Percentiles rank a stretch among this genome's conserved stretches.
Conservation (phyloP, 2,113 vertebrate genomes). For the Sebastes fasciatus region DNA sequence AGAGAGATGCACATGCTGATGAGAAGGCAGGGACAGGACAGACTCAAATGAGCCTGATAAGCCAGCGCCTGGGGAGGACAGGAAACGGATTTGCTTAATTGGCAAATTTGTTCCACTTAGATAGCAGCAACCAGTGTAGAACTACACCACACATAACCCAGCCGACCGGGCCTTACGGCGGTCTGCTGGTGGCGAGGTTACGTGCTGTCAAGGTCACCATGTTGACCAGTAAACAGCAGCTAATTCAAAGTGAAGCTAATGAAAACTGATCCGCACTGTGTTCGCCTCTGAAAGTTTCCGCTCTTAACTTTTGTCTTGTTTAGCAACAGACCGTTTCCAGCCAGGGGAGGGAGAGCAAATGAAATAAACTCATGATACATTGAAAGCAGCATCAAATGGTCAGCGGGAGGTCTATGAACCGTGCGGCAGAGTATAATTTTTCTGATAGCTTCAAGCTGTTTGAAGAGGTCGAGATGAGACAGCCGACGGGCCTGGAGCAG, state of each 20-base stretch:
- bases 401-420: slow-evolving; percentile 34
- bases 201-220: slow-evolving; percentile 28
- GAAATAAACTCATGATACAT: slow-evolving; percentile 21
- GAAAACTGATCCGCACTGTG: neutral
- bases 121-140: slow-evolving; percentile 73
- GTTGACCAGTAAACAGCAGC: slow-evolving; percentile 28
- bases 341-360: slow-evolving; percentile 14
- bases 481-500: neutral
- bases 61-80: slow-evolving; percentile 72
- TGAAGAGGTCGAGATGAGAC: slow-evolving; percentile 43
- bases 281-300: slow-evolving; percentile 7
- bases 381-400: slow-evolving; percentile 38
- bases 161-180: slow-evolving; percentile 26
- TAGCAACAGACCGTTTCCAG: slow-evolving; percentile 15
- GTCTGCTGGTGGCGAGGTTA: neutral
- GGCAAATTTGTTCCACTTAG: slow-evolving; percentile 91
- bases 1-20: slow-evolving; percentile 79
- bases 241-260: slow-evolving; percentile 4
- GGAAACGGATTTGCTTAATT: slow-evolving; percentile 89
- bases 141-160: slow-evolving; percentile 31
- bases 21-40: slow-evolving; percentile 80
- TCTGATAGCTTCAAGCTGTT: slow-evolving; percentile 47
- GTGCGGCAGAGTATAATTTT: slow-evolving; percentile 20
- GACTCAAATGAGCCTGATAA: slow-evolving; percentile 84
- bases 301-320: neutral